A percentile compares a stretch with the other conserved stretches of the same genome.
phyloP scores from a whole-genome alignment of 2,888 invertebrate species.

The Crocallis elinguaria region DNA sequence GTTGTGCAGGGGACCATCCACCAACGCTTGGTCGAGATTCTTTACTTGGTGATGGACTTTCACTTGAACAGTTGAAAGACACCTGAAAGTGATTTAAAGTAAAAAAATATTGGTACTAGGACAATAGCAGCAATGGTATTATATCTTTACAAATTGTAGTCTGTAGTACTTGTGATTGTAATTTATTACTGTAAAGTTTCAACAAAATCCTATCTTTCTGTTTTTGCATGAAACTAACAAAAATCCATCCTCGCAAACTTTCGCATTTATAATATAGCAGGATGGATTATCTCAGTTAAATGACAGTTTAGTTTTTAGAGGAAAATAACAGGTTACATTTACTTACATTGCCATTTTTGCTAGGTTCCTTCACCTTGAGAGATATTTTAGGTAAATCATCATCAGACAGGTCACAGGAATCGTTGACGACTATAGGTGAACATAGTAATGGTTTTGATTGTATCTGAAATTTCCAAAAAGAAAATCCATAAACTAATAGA shows the following conservation, averaged over 20 bases:
- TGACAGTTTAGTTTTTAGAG: no score
- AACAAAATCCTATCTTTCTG: no score
- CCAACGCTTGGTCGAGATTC: constrained; percentile 59
- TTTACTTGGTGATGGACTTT: constrained; percentile 42
- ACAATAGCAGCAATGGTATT: no score
- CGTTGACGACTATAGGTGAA: constrained; percentile 67
- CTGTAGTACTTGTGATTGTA: no score
- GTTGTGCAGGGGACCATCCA: constrained; percentile 77
- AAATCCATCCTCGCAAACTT: no score
- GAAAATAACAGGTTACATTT: neutral
- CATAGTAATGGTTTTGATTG: constrained; percentile 51
- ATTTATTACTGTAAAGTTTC: no score
- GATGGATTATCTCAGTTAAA: no score
- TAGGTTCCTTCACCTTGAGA: constrained; percentile 51
- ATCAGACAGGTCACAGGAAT: constrained; percentile 54
- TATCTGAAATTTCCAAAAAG: constrained; percentile 36
- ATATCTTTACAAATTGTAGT: no score
- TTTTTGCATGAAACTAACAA: no score
- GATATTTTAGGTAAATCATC: constrained; percentile 44
- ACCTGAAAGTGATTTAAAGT: constrained; percentile 51
- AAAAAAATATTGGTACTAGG: neutral
- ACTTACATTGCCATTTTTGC: constrained; percentile 64
- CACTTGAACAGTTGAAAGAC: constrained; percentile 62
- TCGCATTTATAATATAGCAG: no score
- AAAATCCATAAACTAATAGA: neutral